These are phyloP conservation scores for Myotis findleyi DNA, from an alignment of 2,797 vertebrate genomes.

Conservation along the genomic window DNA sequence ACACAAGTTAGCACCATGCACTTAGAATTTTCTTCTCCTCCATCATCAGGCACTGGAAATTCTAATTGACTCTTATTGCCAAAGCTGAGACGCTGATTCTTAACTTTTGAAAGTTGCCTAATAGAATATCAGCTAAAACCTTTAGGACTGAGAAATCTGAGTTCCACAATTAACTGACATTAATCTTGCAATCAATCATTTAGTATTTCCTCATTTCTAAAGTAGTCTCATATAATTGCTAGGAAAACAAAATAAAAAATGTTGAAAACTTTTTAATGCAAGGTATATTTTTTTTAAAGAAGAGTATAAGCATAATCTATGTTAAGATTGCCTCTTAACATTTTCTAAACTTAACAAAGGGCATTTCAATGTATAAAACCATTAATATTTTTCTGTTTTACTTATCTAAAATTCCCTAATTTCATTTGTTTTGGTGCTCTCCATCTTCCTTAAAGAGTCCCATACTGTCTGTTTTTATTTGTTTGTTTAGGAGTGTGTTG, in stretches of 20 bases:
- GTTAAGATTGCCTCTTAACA: neutral
- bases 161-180: neutral
- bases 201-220: constrained; percentile 23
- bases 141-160: neutral
- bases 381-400: neutral
- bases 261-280: constrained; percentile 3
- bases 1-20: accelerated
- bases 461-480: neutral
- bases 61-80: neutral
- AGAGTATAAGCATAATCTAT: neutral
- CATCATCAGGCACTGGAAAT: neutral
- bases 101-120: constrained; percentile 20
- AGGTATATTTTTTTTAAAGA: neutral
- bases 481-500: neutral
- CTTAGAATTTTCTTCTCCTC: neutral
- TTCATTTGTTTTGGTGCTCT: neutral
- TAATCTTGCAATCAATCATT: constrained; percentile 7
- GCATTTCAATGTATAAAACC: neutral
- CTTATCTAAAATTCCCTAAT: neutral
- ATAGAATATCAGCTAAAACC: neutral
- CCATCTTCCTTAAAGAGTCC: neutral
- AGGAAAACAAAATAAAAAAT: constrained; percentile 22
- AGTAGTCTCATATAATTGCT: neutral
- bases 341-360: constrained; percentile 16
- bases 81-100: neutral